phyloP scores from a whole-genome alignment of 2,888 invertebrate species.

The Mactromeris polynyma region DNA sequence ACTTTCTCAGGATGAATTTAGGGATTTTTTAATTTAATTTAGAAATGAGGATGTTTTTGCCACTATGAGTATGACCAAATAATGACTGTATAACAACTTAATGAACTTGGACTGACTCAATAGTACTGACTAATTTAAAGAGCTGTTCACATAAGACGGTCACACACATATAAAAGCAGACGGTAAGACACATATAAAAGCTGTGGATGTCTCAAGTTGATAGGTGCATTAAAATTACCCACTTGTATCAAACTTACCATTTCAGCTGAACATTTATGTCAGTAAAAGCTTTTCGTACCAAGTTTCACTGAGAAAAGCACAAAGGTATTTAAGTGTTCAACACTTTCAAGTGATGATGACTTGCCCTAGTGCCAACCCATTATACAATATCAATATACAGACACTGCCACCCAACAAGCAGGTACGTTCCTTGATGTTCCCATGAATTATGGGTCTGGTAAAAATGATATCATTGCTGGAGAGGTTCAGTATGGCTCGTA shows the following conservation, averaged over 20 bases:
- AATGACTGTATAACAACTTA: no score
- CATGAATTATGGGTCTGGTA: not conserved
- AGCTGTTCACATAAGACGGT: no score
- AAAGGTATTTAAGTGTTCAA: not conserved
- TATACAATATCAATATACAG: conserved; percentile 38
- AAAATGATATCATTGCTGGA: not conserved
- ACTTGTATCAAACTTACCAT: not conserved
- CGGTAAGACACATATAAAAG: no score
- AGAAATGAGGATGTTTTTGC: no score
- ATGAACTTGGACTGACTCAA: no score
- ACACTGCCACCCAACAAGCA: not conserved
- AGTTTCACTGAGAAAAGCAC: not conserved
- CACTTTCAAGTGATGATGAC: not conserved
- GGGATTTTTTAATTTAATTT: no score
- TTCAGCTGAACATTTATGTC: not conserved
- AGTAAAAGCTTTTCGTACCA: not conserved
- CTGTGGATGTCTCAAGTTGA: not conserved
- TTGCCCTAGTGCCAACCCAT: conserved; percentile 28
- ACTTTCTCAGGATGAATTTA: no score
- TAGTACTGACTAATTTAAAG: no score
- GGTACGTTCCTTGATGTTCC: not conserved
- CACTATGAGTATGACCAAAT: no score
- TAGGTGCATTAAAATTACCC: not conserved
- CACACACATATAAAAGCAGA: no score
- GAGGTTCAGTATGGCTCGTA: not conserved